Evolutionary conservation across 2,797 vertebrate genomes (phyloP).

Genomic region (Prunella strophiata): DNA sequence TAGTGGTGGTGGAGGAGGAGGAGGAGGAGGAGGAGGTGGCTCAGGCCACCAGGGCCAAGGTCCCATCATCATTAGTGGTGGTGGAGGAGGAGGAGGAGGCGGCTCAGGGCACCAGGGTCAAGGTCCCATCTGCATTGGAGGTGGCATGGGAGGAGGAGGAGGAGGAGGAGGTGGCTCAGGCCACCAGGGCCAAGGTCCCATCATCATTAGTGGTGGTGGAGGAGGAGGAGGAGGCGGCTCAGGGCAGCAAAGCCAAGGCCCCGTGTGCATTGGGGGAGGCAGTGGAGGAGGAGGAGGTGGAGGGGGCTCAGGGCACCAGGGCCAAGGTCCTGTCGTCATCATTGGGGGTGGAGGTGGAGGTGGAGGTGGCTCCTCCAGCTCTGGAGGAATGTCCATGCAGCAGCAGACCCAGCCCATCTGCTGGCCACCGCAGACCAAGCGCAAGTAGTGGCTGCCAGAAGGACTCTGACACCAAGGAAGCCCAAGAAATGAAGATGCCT

Average conservation of each 20-base stretch:
- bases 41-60: background rate
- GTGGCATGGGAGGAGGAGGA: background rate
- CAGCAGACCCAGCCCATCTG: slow-evolving; percentile 39
- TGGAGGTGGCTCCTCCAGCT: slow-evolving; percentile 4
- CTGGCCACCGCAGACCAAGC: slow-evolving; percentile 28
- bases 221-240: background rate
- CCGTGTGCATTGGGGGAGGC: background rate
- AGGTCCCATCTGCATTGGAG: background rate
- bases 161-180: background rate
- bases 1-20: background rate
- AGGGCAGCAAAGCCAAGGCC: rapidly evolving
- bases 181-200: background rate
- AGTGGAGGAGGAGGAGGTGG: background rate
- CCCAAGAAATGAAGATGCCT: background rate
- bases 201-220: background rate
- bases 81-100: background rate
- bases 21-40: background rate
- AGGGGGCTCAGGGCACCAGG: background rate
- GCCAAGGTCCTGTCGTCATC: background rate
- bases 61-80: background rate
- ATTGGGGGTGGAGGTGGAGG: background rate
- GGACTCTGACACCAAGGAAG: background rate
- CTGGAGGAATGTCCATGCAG: background rate
- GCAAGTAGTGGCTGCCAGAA: slow-evolving; percentile 22
- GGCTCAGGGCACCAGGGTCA: rapidly evolving